Percentiles rank a stretch among this genome's conserved stretches.
These are phyloP conservation scores for Steinernema hermaphroditum DNA, from an alignment of 2,888 invertebrate species.

Conservation along the genomic window DNA sequence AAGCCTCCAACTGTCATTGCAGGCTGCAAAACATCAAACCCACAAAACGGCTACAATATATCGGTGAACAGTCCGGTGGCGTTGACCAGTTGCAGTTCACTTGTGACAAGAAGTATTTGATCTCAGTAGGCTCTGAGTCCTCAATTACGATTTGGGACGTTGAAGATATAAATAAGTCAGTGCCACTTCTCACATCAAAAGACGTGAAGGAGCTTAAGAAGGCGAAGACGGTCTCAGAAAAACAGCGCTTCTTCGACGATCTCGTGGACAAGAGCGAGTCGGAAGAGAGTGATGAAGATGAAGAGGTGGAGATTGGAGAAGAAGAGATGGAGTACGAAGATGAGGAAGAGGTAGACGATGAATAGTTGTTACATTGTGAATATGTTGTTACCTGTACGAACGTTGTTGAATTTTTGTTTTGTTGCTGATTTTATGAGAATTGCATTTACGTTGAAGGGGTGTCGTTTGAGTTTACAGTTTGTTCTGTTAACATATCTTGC, in stretches of 20 bases:
- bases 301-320: neutral
- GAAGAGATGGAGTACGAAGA: neutral
- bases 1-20: constrained; percentile 25
- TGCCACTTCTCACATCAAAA: constrained; percentile 50
- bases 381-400: neutral
- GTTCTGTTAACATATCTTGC: no score
- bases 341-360: neutral
- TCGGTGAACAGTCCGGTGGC: constrained; percentile 34
- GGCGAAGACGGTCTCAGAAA: constrained; percentile 31
- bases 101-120: constrained; percentile 15
- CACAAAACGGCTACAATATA: constrained; percentile 44
- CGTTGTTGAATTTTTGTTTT: constrained; percentile 2
- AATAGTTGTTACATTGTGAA: neutral
- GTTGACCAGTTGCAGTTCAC: constrained; percentile 29
- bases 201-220: constrained; percentile 47
- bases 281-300: neutral
- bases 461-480: no score
- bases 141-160: constrained; percentile 47
- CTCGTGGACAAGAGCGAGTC: constrained; percentile 2
- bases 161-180: constrained; percentile 40
- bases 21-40: constrained; percentile 57
- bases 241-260: constrained; percentile 11
- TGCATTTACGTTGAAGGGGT: no score
- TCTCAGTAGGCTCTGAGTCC: constrained; percentile 35
- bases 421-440: no score